These are phyloP conservation scores for Cacoxenus indagator DNA, from an alignment of 2,888 invertebrate species.

Conservation along the genomic window DNA sequence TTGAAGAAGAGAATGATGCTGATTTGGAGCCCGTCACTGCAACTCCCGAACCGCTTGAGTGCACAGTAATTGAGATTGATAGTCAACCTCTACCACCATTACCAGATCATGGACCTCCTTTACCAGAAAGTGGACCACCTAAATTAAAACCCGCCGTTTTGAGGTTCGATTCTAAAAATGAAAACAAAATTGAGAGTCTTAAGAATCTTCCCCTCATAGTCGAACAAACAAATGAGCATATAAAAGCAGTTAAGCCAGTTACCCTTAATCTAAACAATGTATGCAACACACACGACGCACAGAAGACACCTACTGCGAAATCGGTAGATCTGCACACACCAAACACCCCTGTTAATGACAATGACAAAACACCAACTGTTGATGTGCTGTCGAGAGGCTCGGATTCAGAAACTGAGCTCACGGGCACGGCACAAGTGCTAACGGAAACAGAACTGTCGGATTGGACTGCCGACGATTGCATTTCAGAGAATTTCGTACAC, in stretches of 20 bases:
- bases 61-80: conserved; percentile 59
- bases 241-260: conserved; percentile 61
- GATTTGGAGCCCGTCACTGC: conserved; percentile 63
- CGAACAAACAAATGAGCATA: conserved; percentile 53
- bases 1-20: conserved; percentile 49
- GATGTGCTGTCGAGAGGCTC: conserved; percentile 71
- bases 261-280: conserved; percentile 56
- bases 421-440: conserved; percentile 74
- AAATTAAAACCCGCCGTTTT: conserved; percentile 57
- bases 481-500: conserved; percentile 82
- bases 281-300: no score
- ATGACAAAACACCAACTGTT: conserved; percentile 69
- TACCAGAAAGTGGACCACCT: conserved; percentile 60
- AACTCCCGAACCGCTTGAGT: conserved; percentile 63
- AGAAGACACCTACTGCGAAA: conserved; percentile 51
- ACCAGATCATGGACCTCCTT: conserved; percentile 39
- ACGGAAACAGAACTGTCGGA: conserved; percentile 92
- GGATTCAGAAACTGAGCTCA: conserved; percentile 80
- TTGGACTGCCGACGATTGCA: conserved; percentile 87
- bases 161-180: conserved; percentile 69
- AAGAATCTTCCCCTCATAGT: conserved; percentile 69
- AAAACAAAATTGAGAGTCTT: conserved; percentile 70
- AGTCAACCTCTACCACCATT: conserved; percentile 41
- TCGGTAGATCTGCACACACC: conserved; percentile 23
- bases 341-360: conserved; percentile 48